Evolutionary conservation across 2,113 vertebrate species (phyloP), one percentile per base, ranked within the genome.

Genomic region (Hemiprocne comata): DNA sequence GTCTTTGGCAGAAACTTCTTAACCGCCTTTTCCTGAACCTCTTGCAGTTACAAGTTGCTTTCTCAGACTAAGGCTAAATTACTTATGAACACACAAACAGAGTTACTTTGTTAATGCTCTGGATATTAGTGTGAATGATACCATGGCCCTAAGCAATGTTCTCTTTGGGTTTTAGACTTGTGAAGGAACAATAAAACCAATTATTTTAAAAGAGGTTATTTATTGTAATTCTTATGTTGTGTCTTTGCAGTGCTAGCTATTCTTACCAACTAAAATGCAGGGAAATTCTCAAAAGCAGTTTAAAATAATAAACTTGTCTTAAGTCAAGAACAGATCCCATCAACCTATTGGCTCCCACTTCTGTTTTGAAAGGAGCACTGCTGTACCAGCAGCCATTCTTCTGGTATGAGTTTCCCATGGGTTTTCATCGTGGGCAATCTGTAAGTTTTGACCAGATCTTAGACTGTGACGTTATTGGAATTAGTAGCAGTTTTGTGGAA

Each of bases 231-330:
- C 65, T 31, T 93, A 50, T 51, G 69, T 94, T 86, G 60, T 90
- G 86, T 93, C 88, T 96, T 94, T 90, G 65, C 73, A 92, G 73
- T 65, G 58, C 66, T 89, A 81, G 76, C 90, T 94, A 87, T 96
- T 95, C 96, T 95, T 96, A 94, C 85, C 36, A 75, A 61, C 34
- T 53, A 42, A 95, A 96, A 81, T 2, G 10, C 25, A 75, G 57
- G 74, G 76, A 69, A 93, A 87, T 72, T 96, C 73, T 95, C 76
- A 81, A 94, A 96, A 93, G 70, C 40, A 74, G 62, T 84, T 96
- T 95, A 86, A 90, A 95, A 96, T 95, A 96, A 96, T 85, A 96
- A 96, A 87, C 94, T 96, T 93, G 44, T 88, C 65, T 78, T 75
- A 81, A 90, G 82, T 93, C 64, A 90, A 81, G 92, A 96, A 78